These are phyloP conservation scores for Leucoma salicis DNA, from an alignment of 2,888 invertebrate genomes.

Conservation along the genomic window DNA sequence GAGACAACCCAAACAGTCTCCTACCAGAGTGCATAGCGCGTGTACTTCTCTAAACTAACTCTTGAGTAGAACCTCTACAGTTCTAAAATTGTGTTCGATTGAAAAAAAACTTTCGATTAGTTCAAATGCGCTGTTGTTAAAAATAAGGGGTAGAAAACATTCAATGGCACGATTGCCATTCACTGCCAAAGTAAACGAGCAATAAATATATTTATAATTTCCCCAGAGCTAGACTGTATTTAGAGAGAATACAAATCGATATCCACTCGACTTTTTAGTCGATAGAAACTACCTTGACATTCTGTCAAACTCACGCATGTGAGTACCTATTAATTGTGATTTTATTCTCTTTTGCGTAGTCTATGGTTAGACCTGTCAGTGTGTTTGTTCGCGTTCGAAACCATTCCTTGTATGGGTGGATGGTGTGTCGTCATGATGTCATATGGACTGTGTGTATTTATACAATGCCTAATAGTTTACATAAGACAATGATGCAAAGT, in stretches of 20 bases:
- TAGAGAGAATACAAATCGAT: too few relatives aligned
- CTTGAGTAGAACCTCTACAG: too few relatives aligned
- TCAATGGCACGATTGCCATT: not conserved
- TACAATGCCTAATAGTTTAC: constrained; percentile 46
- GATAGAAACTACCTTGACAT: too few relatives aligned
- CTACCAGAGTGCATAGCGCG: not conserved
- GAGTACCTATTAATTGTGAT: too few relatives aligned
- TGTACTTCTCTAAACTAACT: too few relatives aligned
- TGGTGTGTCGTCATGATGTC: constrained; percentile 23
- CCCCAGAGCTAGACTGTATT: too few relatives aligned
- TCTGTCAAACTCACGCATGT: too few relatives aligned
- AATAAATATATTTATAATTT: constrained; percentile 34
- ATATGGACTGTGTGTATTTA: constrained; percentile 47
- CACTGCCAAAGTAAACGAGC: constrained; percentile 47
- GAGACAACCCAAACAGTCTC: not conserved
- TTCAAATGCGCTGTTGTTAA: not conserved
- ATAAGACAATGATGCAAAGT: constrained; percentile 61
- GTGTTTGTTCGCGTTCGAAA: constrained; percentile 25
- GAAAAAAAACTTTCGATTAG: too few relatives aligned
- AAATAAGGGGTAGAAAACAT: not conserved
- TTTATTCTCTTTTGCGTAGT: too few relatives aligned
- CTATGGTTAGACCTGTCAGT: constrained; percentile 13
- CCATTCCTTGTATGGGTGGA: constrained; percentile 25
- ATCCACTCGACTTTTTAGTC: too few relatives aligned
- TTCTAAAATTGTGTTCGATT: too few relatives aligned